Evolutionary conservation across 2,888 invertebrate genomes (phyloP).

Genomic region (Geotrupes spiniger): DNA sequence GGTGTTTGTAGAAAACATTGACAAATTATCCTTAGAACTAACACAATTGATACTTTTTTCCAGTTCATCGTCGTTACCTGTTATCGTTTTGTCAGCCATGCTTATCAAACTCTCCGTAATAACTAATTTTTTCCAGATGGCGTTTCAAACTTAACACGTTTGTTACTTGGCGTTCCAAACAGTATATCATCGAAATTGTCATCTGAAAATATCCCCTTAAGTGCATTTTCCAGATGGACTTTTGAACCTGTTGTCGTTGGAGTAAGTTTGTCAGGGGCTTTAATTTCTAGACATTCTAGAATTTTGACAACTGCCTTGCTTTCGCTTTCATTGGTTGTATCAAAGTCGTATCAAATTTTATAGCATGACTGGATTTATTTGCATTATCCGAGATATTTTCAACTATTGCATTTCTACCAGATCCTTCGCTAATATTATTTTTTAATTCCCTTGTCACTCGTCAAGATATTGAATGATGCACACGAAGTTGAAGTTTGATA

Average conservation of each 20-base stretch:
- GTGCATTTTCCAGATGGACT: conserved; percentile 47
- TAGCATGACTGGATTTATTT: conserved; percentile 12
- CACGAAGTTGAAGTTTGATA: too few relatives aligned
- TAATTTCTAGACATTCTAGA: neutral
- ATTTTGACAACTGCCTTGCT: neutral
- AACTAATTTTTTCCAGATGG: neutral
- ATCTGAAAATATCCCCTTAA: conserved; percentile 37
- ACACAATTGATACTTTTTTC: too few relatives aligned
- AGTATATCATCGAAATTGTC: conserved; percentile 37
- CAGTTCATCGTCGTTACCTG: neutral
- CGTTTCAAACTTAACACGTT: neutral
- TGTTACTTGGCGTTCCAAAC: neutral
- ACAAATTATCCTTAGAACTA: neutral
- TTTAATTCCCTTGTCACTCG: too few relatives aligned
- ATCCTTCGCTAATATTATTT: too few relatives aligned
- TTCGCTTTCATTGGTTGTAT: neutral
- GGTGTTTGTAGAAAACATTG: conserved; percentile 1
- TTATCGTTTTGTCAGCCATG: neutral
- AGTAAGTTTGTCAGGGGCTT: conserved; percentile 2
- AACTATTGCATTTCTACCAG: too few relatives aligned
- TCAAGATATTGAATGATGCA: too few relatives aligned
- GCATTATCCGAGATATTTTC: too few relatives aligned
- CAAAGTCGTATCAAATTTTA: conserved; percentile 1
- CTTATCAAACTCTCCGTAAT: neutral
- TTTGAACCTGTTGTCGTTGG: conserved; percentile 40